Evolutionary conservation across 1,140 invertebrate species (phyloP).

Genomic region (Idris sp.): DNA sequence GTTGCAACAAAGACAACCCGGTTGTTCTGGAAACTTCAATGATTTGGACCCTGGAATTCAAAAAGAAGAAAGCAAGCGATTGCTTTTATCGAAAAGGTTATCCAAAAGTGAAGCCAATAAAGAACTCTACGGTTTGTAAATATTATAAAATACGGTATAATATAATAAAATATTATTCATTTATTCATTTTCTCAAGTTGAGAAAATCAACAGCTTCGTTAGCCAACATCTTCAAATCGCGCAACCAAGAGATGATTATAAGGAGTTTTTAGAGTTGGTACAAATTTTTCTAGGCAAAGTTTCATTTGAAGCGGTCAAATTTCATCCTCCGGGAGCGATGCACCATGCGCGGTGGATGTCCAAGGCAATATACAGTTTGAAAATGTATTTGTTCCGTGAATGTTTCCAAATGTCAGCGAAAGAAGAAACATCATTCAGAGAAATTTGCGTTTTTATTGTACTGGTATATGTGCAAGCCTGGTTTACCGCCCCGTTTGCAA

Average conservation of each 20-base stretch:
- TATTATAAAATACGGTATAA: no score
- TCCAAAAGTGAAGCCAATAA: no score
- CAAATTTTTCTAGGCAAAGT: conserved; percentile 18
- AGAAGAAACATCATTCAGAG: conserved; percentile 49
- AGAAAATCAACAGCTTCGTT: not conserved
- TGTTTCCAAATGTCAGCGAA: conserved; percentile 38
- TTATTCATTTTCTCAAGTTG: no score
- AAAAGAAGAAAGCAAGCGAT: no score
- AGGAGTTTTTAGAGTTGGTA: conserved; percentile 13
- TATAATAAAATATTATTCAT: no score
- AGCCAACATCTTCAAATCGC: not conserved
- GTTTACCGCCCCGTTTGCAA: conserved; percentile 37
- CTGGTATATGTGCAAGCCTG: conserved; percentile 20
- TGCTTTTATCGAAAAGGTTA: no score
- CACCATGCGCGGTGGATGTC: conserved; percentile 48
- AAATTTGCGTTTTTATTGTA: conserved; percentile 2
- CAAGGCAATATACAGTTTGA: conserved; percentile 54
- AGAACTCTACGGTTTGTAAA: no score
- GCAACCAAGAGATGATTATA: conserved; percentile 9
- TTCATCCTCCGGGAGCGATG: conserved; percentile 22
- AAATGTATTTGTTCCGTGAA: conserved; percentile 54
- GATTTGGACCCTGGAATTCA: no score
- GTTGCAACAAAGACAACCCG: no score
- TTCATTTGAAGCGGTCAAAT: not conserved
- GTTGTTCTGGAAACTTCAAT: no score